Percentiles rank a stretch among this genome's conserved stretches.
Evolutionary conservation across 1,140 invertebrate genomes (phyloP).

Genomic region (Eumaeus atala): DNA sequence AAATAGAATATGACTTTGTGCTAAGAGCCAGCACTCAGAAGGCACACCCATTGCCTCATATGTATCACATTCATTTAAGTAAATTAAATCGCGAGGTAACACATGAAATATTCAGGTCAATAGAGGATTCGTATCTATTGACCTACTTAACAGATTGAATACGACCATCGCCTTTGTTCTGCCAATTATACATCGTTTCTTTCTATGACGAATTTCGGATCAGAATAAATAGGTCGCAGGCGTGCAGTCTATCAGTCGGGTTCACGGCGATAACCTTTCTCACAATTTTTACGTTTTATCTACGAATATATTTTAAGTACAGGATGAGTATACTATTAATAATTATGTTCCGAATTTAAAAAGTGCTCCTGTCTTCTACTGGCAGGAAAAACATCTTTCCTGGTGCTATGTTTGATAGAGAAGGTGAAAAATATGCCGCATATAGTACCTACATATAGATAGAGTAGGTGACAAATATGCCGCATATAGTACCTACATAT

Average conservation of each 20-base stretch:
- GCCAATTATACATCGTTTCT: not conserved
- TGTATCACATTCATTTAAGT: constrained; percentile 1
- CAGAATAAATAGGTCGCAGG: not conserved
- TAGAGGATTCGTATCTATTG: not conserved
- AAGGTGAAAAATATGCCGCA: too few species aligned
- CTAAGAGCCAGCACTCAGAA: not conserved
- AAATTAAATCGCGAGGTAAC: constrained; percentile 10
- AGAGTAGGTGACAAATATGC: too few species aligned
- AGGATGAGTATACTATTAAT: too few species aligned
- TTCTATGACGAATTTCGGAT: not conserved
- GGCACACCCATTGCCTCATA: not conserved
- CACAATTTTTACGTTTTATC: not conserved
- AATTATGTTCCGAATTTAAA: too few species aligned
- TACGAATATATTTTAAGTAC: too few species aligned
- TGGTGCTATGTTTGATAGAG: too few species aligned
- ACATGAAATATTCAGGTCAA: not conserved
- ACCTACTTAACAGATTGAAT: not conserved
- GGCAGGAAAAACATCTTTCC: too few species aligned
- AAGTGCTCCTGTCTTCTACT: too few species aligned
- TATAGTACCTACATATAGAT: too few species aligned
- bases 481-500: too few species aligned
- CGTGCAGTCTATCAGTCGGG: not conserved
- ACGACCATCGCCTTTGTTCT: not conserved
- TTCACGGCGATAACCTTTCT: not conserved
- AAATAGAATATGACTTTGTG: too few species aligned